Evolutionary conservation across 2,113 vertebrate species (phyloP), one percentile per base, ranked within the genome.

Genomic region (Cebidichthys violaceus): DNA sequence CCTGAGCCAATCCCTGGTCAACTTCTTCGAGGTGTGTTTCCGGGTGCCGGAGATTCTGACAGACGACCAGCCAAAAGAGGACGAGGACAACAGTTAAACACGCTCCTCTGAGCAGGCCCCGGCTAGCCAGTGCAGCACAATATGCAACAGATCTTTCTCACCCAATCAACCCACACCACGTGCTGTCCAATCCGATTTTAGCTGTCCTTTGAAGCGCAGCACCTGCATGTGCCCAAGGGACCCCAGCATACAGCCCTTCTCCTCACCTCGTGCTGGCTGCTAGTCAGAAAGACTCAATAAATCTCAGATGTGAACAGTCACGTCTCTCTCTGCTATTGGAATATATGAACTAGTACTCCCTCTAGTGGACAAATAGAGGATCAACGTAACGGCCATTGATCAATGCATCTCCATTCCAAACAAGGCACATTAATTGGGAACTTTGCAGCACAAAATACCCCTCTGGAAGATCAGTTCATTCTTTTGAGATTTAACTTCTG

Each of bases 21-120:
- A 95, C 95, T 99, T 98, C 94, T 98, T 99, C 2, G 97, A 92
- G 84, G 95, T 96, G 0, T 99, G 98, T 92, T 99, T 99, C 94
- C 94, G 95, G 77, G 88, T 94, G 39, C 96, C 96, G 10, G 97
- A 99, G 90, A 92, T 91, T 18, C 70, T 90, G 24, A 94, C 75
- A 0, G 73, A 95, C 0, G 93, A 94, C 5, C 69, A 94, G 2
- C 82, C 93, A 10, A 96, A 95, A 39, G 96, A 94, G 35, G 96
- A 96, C 5, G 97, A 98, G 80, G 97, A 97, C 0, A 96, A 98
- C 4, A 96, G 97, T 93, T 99, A 97, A 92, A 88, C 62, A 22
- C 3, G 13, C 35, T 2, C 70, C n/a, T 27, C 3, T 5, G 31
- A 85, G 52, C 72, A 77, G 57, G 45, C 9, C 66, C 7, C 43